Conservation (phyloP, 2,797 vertebrate species). For the Pampus argenteus region DNA sequence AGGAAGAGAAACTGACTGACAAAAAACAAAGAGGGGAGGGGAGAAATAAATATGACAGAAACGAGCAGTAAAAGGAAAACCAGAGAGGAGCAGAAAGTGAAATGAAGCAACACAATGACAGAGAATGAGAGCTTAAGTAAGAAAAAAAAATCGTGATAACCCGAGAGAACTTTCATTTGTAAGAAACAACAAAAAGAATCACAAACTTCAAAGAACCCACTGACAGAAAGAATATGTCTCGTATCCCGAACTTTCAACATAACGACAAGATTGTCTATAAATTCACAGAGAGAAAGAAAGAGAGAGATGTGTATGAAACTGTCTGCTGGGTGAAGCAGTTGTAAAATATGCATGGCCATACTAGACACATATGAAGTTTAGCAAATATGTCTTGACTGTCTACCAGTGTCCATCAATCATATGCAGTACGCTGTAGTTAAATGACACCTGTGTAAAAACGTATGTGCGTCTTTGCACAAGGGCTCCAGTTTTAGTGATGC, state of each 20-base stretch:
- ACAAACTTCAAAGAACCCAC: conserved; percentile 29
- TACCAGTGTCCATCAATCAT: conserved; percentile 49
- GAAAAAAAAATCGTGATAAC: conserved; percentile 11
- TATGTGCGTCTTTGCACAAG: no score
- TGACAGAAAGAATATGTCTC: conserved; percentile 17
- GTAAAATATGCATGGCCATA: conserved; percentile 46
- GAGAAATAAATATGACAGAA: conserved; percentile 19
- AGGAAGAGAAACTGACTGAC: conserved; percentile 27
- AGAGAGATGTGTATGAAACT: conserved; percentile 19
- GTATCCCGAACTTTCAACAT: conserved; percentile 25
- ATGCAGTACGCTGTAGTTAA: conserved; percentile 1
- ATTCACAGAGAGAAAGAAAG: conserved; percentile 20
- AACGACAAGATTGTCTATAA: conserved; percentile 39
- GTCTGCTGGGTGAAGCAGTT: conserved; percentile 26
- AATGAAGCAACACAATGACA: conserved; percentile 19
- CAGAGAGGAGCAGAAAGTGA: conserved; percentile 8
- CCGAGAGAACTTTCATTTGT: conserved; percentile 11
- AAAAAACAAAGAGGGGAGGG: conserved; percentile 32
- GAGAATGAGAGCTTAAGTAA: conserved; percentile 26
- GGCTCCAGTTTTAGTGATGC: no score
- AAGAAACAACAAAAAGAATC: conserved; percentile 31
- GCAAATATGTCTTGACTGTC: conserved; percentile 42
- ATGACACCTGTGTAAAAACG: conserved; percentile 4
- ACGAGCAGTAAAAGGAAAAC: conserved; percentile 25
- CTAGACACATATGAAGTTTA: conserved; percentile 26